Percentiles rank a stretch among this genome's conserved stretches.
phyloP scores from a whole-genome alignment of 2,797 vertebrate species.

The Enteromius trimaculatus region DNA sequence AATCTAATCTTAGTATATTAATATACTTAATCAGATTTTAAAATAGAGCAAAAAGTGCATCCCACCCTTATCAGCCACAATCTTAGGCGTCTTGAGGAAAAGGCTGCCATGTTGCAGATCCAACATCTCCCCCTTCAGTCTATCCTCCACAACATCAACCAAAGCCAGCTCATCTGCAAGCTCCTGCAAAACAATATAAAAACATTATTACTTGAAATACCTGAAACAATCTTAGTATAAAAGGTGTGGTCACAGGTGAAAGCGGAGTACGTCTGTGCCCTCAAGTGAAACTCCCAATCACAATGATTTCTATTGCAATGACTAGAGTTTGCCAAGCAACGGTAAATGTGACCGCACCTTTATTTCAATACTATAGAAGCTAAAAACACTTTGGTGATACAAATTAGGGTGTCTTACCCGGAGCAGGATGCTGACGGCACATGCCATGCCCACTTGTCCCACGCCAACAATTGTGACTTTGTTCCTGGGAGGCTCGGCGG shows the following conservation, averaged over 20 bases:
- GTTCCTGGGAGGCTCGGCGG: constrained; percentile 77
- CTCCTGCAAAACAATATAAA: constrained; percentile 70
- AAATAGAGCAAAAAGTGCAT: background rate
- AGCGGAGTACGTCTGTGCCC: background rate
- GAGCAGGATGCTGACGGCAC: constrained; percentile 89
- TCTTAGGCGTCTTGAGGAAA: constrained; percentile 93
- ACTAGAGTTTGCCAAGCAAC: background rate
- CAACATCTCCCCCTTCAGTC: constrained; percentile 95
- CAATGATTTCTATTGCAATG: background rate
- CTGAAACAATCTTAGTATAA: background rate
- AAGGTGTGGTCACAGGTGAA: background rate
- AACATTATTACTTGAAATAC: background rate
- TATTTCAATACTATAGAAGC: background rate
- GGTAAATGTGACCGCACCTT: background rate
- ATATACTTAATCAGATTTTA: background rate
- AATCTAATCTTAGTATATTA: background rate
- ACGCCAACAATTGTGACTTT: constrained; percentile 94
- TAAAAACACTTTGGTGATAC: background rate
- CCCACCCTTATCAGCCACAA: constrained; percentile 91
- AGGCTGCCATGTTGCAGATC: constrained; percentile 94
- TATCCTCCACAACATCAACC: constrained; percentile 95
- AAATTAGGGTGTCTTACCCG: constrained; percentile 78
- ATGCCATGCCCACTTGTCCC: constrained; percentile 95
- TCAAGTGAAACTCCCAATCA: background rate
- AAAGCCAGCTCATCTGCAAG: constrained; percentile 92